These are phyloP conservation scores for Adelphocoris suturalis DNA, from an alignment of 2,888 invertebrate genomes.

Conservation along the genomic window DNA sequence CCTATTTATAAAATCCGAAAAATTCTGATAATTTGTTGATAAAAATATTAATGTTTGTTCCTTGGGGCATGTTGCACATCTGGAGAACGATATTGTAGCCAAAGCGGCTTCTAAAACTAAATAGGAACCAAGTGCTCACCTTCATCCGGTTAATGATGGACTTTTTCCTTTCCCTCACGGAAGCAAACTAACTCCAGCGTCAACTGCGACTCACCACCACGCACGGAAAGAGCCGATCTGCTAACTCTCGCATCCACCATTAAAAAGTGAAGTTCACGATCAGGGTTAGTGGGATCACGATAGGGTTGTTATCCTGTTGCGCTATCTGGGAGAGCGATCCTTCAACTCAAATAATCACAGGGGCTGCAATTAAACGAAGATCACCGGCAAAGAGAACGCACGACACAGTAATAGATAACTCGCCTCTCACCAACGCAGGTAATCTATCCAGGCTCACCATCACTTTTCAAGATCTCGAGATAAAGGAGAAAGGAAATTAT, in stretches of 20 bases:
- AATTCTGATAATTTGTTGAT: no score
- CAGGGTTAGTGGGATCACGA: constrained; percentile 59
- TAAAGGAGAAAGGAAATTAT: no score
- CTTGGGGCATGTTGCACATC: no score
- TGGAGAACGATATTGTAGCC: no score
- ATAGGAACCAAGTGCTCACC: no score
- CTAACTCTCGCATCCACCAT: not conserved
- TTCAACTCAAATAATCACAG: not conserved
- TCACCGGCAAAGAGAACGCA: constrained; percentile 6
- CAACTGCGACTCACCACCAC: not conserved
- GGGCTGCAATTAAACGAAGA: not conserved
- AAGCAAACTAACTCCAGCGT: no score
- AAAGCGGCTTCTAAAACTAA: no score
- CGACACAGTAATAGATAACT: constrained; percentile 34
- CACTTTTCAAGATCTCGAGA: not conserved
- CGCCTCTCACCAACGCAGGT: not conserved
- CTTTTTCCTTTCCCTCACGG: not conserved
- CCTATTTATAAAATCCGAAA: no score
- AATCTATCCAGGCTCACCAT: not conserved
- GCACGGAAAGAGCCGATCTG: not conserved
- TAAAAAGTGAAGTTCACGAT: constrained; percentile 54
- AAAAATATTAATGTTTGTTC: no score
- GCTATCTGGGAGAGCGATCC: constrained; percentile 41
- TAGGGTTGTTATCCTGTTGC: not conserved
- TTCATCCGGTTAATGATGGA: no score